Evolutionary conservation across 1,140 invertebrate species (phyloP).

Genomic region (Nasonia vitripennis): DNA sequence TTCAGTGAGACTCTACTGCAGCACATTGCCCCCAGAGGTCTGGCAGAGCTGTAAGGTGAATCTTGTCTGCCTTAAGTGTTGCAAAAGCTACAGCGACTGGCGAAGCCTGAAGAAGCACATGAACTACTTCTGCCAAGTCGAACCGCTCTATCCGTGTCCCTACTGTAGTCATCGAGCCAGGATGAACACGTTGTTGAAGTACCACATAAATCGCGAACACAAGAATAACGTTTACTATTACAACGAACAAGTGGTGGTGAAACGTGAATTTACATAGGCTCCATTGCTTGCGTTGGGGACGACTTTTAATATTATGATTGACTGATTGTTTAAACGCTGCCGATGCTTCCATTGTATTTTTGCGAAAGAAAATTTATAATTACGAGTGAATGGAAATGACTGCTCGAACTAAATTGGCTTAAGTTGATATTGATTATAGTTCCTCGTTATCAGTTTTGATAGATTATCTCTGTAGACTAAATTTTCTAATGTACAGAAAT

Average conservation of each 20-base stretch:
- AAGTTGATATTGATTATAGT: too few species aligned
- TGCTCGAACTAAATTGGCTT: too few species aligned
- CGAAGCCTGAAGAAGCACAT: conserved; percentile 71
- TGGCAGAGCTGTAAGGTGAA: conserved; percentile 63
- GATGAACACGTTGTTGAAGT: conserved; percentile 64
- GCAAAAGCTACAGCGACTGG: conserved; percentile 67
- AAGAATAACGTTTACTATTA: neutral
- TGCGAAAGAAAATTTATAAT: too few species aligned
- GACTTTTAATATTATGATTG: neutral
- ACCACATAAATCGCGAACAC: conserved; percentile 62
- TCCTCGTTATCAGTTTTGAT: too few species aligned
- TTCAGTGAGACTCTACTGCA: conserved; percentile 60
- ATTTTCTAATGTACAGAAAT: neutral
- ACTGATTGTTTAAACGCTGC: neutral
- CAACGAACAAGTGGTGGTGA: neutral
- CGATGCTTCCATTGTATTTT: too few species aligned
- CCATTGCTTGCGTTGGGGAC: too few species aligned
- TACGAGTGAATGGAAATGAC: too few species aligned
- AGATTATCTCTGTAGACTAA: neutral
- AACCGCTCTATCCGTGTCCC: conserved; percentile 72
- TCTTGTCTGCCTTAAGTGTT: conserved; percentile 63
- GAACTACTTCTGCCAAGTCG: conserved; percentile 75
- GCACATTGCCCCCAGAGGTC: conserved; percentile 61
- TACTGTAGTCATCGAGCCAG: conserved; percentile 68
- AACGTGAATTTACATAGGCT: neutral